Conservation (phyloP, 2,888 invertebrate species). For the Chirona hameri region DNA sequence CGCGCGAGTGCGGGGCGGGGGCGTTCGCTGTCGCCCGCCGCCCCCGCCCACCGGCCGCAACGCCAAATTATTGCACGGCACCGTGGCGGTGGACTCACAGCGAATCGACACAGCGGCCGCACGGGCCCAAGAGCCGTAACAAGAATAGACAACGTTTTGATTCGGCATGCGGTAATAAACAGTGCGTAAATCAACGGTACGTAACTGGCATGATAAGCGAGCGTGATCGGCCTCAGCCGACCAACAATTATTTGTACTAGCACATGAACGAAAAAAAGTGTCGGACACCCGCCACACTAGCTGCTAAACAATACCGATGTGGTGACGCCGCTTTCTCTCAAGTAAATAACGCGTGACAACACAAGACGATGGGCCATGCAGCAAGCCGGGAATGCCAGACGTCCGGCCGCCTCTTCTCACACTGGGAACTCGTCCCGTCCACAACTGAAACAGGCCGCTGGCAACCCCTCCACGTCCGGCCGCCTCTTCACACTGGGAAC, state of each 20-base stretch:
- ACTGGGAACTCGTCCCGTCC: neutral
- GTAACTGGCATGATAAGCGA: constrained; percentile 22
- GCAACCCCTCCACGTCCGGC: neutral
- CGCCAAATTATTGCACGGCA: constrained; percentile 13
- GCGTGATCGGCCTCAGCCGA: neutral
- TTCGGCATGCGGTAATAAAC: constrained; percentile 12
- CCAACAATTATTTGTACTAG: constrained; percentile 10
- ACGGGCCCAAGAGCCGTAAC: neutral
- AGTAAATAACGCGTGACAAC: neutral
- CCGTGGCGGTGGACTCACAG: neutral
- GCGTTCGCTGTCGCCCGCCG: neutral
- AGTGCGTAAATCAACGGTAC: neutral
- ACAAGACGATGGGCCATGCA: neutral
- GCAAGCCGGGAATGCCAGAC: too few relatives aligned
- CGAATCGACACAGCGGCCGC: neutral
- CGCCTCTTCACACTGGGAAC: too few relatives aligned
- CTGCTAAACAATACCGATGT: constrained; percentile 13
- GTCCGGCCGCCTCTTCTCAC: too few relatives aligned
- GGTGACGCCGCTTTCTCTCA: neutral
- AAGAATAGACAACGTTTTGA: constrained; percentile 23
- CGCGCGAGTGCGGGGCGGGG: neutral
- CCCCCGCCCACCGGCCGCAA: neutral
- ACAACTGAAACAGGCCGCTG: neutral
- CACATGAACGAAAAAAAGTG: constrained; percentile 12
- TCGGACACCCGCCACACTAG: neutral